Percentiles rank a stretch among this genome's conserved stretches.
phyloP scores from a whole-genome alignment of 2,888 invertebrate species.

The Clivina fossor region DNA sequence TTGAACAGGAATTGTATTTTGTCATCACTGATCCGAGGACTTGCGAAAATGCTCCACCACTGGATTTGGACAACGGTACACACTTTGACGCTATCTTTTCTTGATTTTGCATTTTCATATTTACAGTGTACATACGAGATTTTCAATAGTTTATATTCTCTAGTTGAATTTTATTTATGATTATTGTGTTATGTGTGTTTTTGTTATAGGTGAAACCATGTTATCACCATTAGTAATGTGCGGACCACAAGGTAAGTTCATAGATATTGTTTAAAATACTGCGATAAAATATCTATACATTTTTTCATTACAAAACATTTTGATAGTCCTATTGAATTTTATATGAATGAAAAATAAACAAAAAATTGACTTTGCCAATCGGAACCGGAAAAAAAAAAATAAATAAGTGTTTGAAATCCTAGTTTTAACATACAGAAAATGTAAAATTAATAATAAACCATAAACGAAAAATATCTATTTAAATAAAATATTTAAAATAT shows the following conservation, averaged over 20 bases:
- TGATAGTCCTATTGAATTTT: too few species aligned
- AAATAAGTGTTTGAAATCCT: too few species aligned
- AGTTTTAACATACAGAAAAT: too few species aligned
- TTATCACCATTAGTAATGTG: slow-evolving; percentile 95
- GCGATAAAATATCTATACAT: too few species aligned
- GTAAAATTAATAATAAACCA: too few species aligned
- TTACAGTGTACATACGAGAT: slow-evolving; percentile 46
- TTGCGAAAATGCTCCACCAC: slow-evolving; percentile 73
- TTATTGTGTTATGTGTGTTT: slow-evolving; percentile 37
- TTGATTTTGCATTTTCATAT: slow-evolving; percentile 11
- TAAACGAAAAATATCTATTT: too few species aligned
- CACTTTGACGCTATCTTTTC: slow-evolving; percentile 36
- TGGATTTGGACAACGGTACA: slow-evolving; percentile 88
- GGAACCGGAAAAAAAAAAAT: too few species aligned
- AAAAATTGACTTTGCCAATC: too few species aligned
- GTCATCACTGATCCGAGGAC: slow-evolving; percentile 81
- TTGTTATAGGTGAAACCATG: slow-evolving; percentile 82
- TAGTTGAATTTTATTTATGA: slow-evolving; percentile 31
- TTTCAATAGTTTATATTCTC: slow-evolving; percentile 17
- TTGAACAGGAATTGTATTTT: slow-evolving; percentile 91
- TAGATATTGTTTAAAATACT: slow-evolving; percentile 85
- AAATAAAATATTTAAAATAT: not conserved
- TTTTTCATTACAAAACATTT: too few species aligned
- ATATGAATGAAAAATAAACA: too few species aligned
- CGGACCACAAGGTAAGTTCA: slow-evolving; percentile 86